Evolutionary conservation across 1,140 invertebrate genomes (phyloP).

Genomic region (Maconellicoccus hirsutus): DNA sequence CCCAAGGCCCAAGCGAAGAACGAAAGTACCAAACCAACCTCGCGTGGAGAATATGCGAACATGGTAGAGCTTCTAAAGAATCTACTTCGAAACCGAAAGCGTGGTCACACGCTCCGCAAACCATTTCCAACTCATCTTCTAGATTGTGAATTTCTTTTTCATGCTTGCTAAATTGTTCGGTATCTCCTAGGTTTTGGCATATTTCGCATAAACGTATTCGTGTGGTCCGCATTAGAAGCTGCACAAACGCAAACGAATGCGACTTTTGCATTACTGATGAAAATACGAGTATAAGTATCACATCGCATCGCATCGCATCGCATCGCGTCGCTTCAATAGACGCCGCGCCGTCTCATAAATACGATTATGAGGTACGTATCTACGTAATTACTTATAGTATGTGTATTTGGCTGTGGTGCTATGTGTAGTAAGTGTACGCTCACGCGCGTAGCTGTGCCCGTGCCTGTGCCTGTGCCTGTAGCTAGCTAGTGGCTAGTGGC

Average conservation of each 20-base stretch:
- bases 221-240: slow-evolving; percentile 65
- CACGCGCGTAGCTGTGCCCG: too few relatives aligned
- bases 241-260: slow-evolving; percentile 26
- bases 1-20: neutral
- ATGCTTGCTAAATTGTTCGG: slow-evolving; percentile 60
- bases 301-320: too few relatives aligned
- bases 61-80: slow-evolving; percentile 63
- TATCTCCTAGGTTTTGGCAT: slow-evolving; percentile 65
- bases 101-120: slow-evolving; percentile 61
- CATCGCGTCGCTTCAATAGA: too few relatives aligned
- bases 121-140: slow-evolving; percentile 58
- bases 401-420: too few relatives aligned
- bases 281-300: too few relatives aligned
- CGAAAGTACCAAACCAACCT: slow-evolving; percentile 45
- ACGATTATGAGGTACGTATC: too few relatives aligned
- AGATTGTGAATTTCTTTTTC: slow-evolving; percentile 53
- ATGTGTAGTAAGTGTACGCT: too few relatives aligned
- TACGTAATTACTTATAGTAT: too few relatives aligned
- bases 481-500: too few relatives aligned
- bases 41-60: slow-evolving; percentile 71
- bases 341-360: too few relatives aligned
- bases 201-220: slow-evolving; percentile 60
- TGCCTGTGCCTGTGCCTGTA: too few relatives aligned
- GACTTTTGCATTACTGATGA: too few relatives aligned
- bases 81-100: slow-evolving; percentile 60